Evolutionary conservation across 2,888 invertebrate species (phyloP).

Genomic region (Mesochorus sp.): DNA sequence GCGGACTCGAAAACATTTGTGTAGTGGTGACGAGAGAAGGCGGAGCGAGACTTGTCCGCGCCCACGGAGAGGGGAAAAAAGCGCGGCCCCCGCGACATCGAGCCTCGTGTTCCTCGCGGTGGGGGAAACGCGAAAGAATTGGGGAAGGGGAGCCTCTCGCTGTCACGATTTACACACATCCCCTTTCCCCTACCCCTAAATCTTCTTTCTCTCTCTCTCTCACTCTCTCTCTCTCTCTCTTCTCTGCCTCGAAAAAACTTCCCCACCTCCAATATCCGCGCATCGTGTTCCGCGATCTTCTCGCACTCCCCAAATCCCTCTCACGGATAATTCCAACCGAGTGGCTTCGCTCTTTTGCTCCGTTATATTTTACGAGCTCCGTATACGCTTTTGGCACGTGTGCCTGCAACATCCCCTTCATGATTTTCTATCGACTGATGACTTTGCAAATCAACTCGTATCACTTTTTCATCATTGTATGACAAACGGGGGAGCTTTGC

Average conservation of each 20-base stretch:
- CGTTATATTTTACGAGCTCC: background rate
- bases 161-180: constrained; percentile 71
- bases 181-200: constrained; percentile 59
- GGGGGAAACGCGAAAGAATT: constrained; percentile 76
- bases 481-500: too few species aligned
- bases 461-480: too few species aligned
- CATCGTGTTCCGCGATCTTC: constrained; percentile 34
- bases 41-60: constrained; percentile 83
- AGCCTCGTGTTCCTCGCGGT: constrained; percentile 11
- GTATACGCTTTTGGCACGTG: background rate
- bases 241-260: background rate
- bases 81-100: constrained; percentile 70
- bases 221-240: constrained; percentile 25
- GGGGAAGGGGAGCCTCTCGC: constrained; percentile 69
- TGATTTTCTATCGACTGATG: too few species aligned
- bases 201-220: constrained; percentile 19
- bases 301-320: constrained; percentile 38
- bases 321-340: constrained; percentile 41
- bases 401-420: too few species aligned
- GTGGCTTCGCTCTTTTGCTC: constrained; percentile 23
- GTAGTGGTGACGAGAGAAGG: constrained; percentile 74
- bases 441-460: too few species aligned
- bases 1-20: constrained; percentile 30
- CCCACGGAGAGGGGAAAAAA: constrained; percentile 83
- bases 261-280: background rate